Evolutionary conservation across 2,888 invertebrate genomes (phyloP).

Genomic region (Drosophila stalkeri): DNA sequence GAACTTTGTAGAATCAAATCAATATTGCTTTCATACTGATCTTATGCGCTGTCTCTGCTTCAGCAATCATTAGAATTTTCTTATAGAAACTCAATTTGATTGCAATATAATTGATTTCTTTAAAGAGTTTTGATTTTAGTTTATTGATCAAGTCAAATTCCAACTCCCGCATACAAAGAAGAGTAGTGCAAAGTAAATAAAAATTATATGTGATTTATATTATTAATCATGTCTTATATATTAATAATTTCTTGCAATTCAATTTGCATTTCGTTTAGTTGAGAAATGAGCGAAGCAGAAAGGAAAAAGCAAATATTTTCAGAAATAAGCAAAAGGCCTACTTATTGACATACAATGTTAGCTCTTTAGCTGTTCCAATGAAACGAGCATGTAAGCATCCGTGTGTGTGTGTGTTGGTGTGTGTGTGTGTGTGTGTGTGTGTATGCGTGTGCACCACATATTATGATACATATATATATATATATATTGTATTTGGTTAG

Average conservation of each 20-base stretch:
- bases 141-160: too few species aligned
- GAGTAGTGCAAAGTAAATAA: too few species aligned
- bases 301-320: neutral
- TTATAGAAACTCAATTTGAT: neutral
- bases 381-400: neutral
- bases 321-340: neutral
- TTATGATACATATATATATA: conserved; percentile 5
- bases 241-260: neutral
- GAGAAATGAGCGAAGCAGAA: neutral
- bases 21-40: neutral
- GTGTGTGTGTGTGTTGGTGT: neutral
- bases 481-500: conserved; percentile 15
- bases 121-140: neutral
- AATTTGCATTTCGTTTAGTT: neutral
- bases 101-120: neutral
- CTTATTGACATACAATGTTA: conserved; percentile 1
- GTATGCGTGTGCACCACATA: neutral
- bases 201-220: neutral
- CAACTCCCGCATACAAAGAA: too few species aligned
- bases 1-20: too few species aligned
- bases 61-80: neutral
- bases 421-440: neutral
- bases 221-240: too few species aligned
- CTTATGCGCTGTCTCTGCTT: neutral
- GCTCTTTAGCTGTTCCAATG: neutral